Evolutionary conservation across 2,888 invertebrate species (phyloP).

Genomic region (Sialis fuliginosa): DNA sequence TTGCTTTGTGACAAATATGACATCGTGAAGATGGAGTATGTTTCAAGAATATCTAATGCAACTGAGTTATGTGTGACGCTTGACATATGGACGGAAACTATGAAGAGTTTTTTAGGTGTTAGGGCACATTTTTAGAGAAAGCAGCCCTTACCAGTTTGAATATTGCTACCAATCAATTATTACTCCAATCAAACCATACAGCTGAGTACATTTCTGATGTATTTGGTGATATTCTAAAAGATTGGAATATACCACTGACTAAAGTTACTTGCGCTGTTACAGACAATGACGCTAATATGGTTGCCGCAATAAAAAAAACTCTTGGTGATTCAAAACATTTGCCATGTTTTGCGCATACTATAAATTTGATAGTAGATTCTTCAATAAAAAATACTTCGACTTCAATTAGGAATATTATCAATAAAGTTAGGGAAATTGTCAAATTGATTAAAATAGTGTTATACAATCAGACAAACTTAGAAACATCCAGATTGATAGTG

Average conservation of each 20-base stretch:
- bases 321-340: slow-evolving; percentile 15
- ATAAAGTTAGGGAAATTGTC: slow-evolving; percentile 12
- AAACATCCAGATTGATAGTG: slow-evolving; percentile 11
- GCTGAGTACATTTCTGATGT: slow-evolving; percentile 7
- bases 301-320: slow-evolving; percentile 9
- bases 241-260: slow-evolving; percentile 10
- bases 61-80: slow-evolving; percentile 12
- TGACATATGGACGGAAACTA: slow-evolving; percentile 17
- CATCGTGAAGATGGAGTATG: slow-evolving; percentile 10
- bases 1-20: slow-evolving; percentile 11
- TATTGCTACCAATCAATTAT: slow-evolving; percentile 10
- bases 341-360: slow-evolving; percentile 14
- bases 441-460: slow-evolving; percentile 10
- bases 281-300: slow-evolving; percentile 13
- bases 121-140: slow-evolving; percentile 14
- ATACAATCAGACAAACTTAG: slow-evolving; percentile 11
- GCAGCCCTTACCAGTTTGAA: slow-evolving; percentile 9
- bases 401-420: slow-evolving; percentile 8
- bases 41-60: slow-evolving; percentile 12
- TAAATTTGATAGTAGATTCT: slow-evolving; percentile 12
- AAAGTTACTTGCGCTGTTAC: slow-evolving; percentile 11
- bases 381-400: slow-evolving; percentile 9
- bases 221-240: slow-evolving; percentile 11
- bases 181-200: slow-evolving; percentile 10
- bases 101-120: slow-evolving; percentile 15